Evolutionary conservation across 2,888 invertebrate genomes (phyloP).

Genomic region (Fabriciana adippe): DNA sequence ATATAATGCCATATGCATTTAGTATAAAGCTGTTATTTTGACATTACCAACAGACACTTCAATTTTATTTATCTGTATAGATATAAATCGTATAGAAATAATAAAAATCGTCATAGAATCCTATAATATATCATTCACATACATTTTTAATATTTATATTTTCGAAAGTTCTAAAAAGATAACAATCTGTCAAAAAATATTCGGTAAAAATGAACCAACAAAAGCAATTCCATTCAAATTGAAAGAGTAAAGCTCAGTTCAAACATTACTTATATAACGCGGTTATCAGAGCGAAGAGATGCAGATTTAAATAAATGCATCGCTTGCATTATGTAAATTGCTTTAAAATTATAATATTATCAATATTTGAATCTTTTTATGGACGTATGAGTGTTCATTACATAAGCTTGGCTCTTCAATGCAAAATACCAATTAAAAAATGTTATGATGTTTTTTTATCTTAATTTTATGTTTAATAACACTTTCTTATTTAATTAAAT

Average conservation of each 20-base stretch:
- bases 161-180: too few species aligned
- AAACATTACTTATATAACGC: slow-evolving; percentile 6
- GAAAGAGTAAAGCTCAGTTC: neutral
- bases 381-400: neutral
- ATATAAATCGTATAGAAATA: too few species aligned
- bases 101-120: too few species aligned
- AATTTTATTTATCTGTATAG: too few species aligned
- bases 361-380: slow-evolving; percentile 11
- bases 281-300: slow-evolving; percentile 20
- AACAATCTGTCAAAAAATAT: too few species aligned
- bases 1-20: too few species aligned
- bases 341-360: slow-evolving; percentile 5
- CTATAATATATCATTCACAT: too few species aligned
- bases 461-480: too few species aligned
- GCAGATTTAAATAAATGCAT: slow-evolving; percentile 8
- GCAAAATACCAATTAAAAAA: neutral
- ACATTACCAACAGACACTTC: too few species aligned
- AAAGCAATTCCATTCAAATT: neutral
- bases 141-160: too few species aligned
- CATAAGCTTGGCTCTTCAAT: neutral
- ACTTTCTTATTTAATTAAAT: too few species aligned
- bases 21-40: too few species aligned
- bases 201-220: neutral
- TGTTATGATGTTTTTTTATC: neutral
- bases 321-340: slow-evolving; percentile 13